phyloP scores from a whole-genome alignment of 1,140 invertebrate species.

The Tribolium castaneum region DNA sequence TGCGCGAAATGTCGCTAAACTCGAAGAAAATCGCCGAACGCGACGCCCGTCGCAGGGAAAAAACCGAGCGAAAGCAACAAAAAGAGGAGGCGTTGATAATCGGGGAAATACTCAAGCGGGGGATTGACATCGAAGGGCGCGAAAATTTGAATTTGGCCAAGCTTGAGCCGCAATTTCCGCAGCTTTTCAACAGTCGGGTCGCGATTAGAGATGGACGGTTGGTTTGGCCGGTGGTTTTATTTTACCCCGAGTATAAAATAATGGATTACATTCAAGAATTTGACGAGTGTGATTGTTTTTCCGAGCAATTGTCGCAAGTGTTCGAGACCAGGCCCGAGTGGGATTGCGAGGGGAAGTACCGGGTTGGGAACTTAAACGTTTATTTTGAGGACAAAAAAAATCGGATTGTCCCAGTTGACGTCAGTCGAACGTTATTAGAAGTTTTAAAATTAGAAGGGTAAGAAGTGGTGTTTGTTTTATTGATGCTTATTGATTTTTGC shows the following conservation, averaged over 20 bases:
- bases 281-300: constrained; percentile 78
- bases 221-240: constrained; percentile 84
- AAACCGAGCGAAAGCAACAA: constrained; percentile 67
- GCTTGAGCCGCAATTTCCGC: constrained; percentile 73
- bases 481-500: constrained; percentile 45
- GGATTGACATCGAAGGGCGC: constrained; percentile 65
- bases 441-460: constrained; percentile 75
- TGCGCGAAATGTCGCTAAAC: constrained; percentile 72
- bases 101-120: constrained; percentile 67
- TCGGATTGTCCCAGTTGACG: constrained; percentile 73
- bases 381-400: constrained; percentile 83
- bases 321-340: constrained; percentile 79
- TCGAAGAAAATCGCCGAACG: constrained; percentile 70
- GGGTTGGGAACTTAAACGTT: constrained; percentile 73
- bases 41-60: constrained; percentile 71
- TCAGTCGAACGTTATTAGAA: constrained; percentile 70
- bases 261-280: constrained; percentile 82
- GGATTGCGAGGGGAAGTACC: constrained; percentile 81
- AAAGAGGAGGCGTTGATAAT: constrained; percentile 70
- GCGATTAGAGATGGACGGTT: constrained; percentile 71
- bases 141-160: constrained; percentile 63
- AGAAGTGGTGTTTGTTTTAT: constrained; percentile 46
- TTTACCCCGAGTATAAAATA: constrained; percentile 83
- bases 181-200: constrained; percentile 71
- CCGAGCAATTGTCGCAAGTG: constrained; percentile 77